Percentiles rank a stretch among this genome's conserved stretches.
These are phyloP conservation scores for Ianthella basta DNA, from an alignment of 37 sponge, comb jelly and placozoan species.

Conservation along the genomic window DNA sequence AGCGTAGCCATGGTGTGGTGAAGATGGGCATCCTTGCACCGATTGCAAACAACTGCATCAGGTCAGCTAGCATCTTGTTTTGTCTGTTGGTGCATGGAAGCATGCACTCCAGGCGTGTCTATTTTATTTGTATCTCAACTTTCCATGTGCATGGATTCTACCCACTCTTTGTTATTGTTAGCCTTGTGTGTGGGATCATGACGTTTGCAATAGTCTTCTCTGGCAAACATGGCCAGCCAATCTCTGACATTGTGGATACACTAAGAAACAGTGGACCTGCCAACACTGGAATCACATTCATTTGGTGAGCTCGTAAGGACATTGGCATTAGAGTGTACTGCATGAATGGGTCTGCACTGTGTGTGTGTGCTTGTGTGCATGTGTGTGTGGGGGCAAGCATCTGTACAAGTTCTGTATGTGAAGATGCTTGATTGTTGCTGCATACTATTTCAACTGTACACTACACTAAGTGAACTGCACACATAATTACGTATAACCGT, in stretches of 20 bases:
- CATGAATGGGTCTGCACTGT: no score
- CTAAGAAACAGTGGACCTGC: conserved; percentile 72
- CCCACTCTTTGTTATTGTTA: no score
- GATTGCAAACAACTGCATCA: conserved; percentile 76
- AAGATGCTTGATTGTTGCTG: no score
- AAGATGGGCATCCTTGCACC: conserved; percentile 74
- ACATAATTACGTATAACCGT: no score
- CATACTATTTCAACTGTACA: no score
- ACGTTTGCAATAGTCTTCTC: conserved; percentile 78
- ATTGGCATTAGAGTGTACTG: no score
- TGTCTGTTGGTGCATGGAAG: no score
- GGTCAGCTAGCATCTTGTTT: conserved; percentile 35
- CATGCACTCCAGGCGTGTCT: no score
- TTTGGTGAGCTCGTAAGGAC: conserved; percentile 65
- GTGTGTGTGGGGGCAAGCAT: neutral
- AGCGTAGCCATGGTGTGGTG: conserved; percentile 72
- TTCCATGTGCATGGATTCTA: no score
- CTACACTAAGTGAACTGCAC: no score
- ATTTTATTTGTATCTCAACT: no score
- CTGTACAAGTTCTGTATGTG: no score
- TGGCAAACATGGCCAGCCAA: conserved; percentile 28
- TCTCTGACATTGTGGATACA: conserved; percentile 35
- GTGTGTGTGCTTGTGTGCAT: neutral
- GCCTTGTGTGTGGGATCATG: conserved; percentile 79
- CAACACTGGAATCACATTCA: conserved; percentile 90